A percentile compares a stretch with the other conserved stretches of the same genome.
Conservation (phyloP, 2,888 invertebrate genomes). For the Dasysyrphus albostriatus region DNA sequence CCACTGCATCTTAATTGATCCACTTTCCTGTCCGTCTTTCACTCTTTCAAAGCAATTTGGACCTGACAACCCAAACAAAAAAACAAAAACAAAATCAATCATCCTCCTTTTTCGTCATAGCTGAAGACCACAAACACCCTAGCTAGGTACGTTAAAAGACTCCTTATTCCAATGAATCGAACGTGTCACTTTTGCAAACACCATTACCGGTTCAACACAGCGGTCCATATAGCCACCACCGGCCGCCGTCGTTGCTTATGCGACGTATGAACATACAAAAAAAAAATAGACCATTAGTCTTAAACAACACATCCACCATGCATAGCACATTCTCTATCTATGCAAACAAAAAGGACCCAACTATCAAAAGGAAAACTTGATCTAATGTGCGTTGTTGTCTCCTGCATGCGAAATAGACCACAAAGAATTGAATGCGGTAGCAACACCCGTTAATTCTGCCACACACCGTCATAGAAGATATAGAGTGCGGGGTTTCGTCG, state of each 20-base stretch:
- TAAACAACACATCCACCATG: slow-evolving; percentile 2
- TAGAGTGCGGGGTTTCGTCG: neutral
- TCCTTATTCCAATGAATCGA: slow-evolving; percentile 57
- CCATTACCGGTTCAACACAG: slow-evolving; percentile 35
- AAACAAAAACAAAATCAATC: slow-evolving; percentile 35
- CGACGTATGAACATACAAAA: slow-evolving; percentile 13
- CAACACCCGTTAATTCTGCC: slow-evolving; percentile 62
- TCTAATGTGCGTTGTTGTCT: slow-evolving; percentile 72
- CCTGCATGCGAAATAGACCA: slow-evolving; percentile 70
- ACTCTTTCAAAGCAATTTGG: neutral
- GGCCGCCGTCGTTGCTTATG: slow-evolving; percentile 48
- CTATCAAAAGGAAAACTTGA: slow-evolving; percentile 55
- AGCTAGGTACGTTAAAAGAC: neutral
- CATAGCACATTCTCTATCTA: neutral
- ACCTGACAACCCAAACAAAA: neutral
- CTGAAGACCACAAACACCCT: slow-evolving; percentile 16
- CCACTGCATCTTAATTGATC: slow-evolving; percentile 16
- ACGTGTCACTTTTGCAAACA: slow-evolving; percentile 60
- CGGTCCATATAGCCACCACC: slow-evolving; percentile 13
- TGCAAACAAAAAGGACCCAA: slow-evolving; percentile 11
- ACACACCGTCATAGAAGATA: slow-evolving; percentile 37
- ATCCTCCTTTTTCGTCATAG: slow-evolving; percentile 38
- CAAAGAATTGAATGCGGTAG: slow-evolving; percentile 67
- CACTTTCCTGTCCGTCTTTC: slow-evolving; percentile 15
- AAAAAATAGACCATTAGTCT: slow-evolving; percentile 21